Evolutionary conservation across 1,140 invertebrate genomes (phyloP), one percentile per base, ranked within the genome.

Genomic region (Saccostrea glomerata): DNA sequence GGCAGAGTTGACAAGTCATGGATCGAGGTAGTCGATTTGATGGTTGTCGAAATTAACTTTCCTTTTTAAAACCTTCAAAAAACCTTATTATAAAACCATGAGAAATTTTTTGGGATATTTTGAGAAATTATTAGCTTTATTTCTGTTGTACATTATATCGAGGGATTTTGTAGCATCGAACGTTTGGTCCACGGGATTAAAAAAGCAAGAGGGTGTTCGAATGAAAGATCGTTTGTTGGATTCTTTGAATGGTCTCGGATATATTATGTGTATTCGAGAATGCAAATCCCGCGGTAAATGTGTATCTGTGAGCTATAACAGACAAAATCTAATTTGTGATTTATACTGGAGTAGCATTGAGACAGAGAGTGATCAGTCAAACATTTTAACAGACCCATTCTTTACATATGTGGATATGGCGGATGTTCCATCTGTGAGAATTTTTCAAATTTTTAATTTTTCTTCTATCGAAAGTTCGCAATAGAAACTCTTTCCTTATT

Each of bases 371-470:
- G 70, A 77, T 36, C 4, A 6, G 1, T 36, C 70, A 11, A 12
- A 30, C 4, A 36, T 77, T 25, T 36, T 36, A 30, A 36, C 23
- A 36, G 70, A 77, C 30, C 70, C 70, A 25, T 25, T 77, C 25
- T 77, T 77, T 13, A 77, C 70, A 36, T 77, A 77, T 17, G 70
- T 77, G 13, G 70, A 77, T 25, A 77, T 77, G 70, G 25, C 25
- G 13, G 70, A 77, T 5, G 70, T 77, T 77, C 25, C 70, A 30
- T 13, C 70, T 77, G 70, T 77, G 30, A 77, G 70, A 15, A 30
- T 77, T 77, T n/a, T 77, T 15, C 11, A 13, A 30, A 3, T 36
- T 15, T 15, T 73, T 73, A 13, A 30, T 47, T 7, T 47, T 47
- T 47, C 9, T n/a, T 47, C 9, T 47, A 7, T 47, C 47, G 47